These are phyloP conservation scores for Agraylea sexmaculata DNA, from an alignment of 1,140 invertebrate species.

Conservation along the genomic window DNA sequence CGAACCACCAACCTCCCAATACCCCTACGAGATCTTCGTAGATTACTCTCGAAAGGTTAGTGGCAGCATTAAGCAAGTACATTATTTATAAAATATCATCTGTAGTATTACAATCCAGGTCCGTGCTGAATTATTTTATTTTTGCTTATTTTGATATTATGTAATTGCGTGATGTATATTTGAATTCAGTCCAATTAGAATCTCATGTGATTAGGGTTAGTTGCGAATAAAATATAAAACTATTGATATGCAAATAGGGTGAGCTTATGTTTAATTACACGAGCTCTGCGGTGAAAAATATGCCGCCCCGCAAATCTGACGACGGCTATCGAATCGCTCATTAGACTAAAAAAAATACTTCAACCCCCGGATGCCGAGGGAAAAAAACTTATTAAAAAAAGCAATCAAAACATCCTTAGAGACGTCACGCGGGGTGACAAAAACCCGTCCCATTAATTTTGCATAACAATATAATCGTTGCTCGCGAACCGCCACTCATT, in stretches of 20 bases:
- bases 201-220: too few species aligned
- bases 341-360: conserved; percentile 19
- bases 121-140: too few species aligned
- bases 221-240: conserved; percentile 2
- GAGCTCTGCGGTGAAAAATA: conserved; percentile 15
- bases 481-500: conserved; percentile 1
- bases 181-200: too few species aligned
- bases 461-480: conserved; percentile 22
- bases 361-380: conserved; percentile 8
- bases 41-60: conserved; percentile 22
- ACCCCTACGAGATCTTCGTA: conserved; percentile 21
- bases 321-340: conserved; percentile 16
- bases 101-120: too few species aligned
- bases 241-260: conserved; percentile 15
- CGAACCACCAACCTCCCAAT: conserved; percentile 20
- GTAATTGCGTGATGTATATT: too few species aligned
- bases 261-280: conserved; percentile 22
- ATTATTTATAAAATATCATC: too few species aligned
- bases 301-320: conserved; percentile 14
- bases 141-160: too few species aligned
- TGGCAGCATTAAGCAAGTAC: too few species aligned
- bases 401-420: conserved; percentile 21
- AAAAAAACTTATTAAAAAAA: conserved; percentile 23
- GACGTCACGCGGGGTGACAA: conserved; percentile 11
- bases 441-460: conserved; percentile 20